phyloP scores from a whole-genome alignment of 1,140 invertebrate species.

The Metaphire vulgaris region DNA sequence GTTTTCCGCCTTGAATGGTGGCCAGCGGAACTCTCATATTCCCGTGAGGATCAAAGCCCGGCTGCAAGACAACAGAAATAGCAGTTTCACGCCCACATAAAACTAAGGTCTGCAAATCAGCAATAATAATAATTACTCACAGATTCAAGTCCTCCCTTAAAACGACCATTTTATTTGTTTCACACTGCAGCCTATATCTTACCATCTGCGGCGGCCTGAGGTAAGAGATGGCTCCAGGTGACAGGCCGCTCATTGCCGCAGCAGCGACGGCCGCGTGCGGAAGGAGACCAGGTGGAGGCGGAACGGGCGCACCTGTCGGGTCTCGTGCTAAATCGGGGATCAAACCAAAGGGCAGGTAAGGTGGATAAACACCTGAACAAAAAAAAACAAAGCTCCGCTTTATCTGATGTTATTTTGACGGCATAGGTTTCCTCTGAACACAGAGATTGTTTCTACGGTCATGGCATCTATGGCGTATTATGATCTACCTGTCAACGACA shows the following conservation, averaged over 20 bases:
- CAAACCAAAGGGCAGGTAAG: not conserved
- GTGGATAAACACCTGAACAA: not conserved
- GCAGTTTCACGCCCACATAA: no score
- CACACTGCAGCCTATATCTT: no score
- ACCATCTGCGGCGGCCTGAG: slow-evolving; percentile 27
- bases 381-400: no score
- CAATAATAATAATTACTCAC: no score
- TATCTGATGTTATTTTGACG: no score
- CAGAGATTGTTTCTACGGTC: no score
- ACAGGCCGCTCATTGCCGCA: slow-evolving; percentile 34
- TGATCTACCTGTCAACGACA: no score
- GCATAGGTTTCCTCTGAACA: no score
- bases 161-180: no score
- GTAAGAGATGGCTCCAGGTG: slow-evolving; percentile 31
- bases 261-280: slow-evolving; percentile 32
- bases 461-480: no score
- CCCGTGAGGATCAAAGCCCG: slow-evolving; percentile 57
- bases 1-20: slow-evolving; percentile 77
- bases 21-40: slow-evolving; percentile 72
- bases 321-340: not conserved
- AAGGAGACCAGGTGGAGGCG: slow-evolving; percentile 23
- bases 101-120: no score
- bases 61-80: slow-evolving; percentile 2
- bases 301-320: not conserved
- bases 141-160: no score